phyloP scores from a whole-genome alignment of 2,888 invertebrate genomes.

The Caenorhabditis doughertyi region DNA sequence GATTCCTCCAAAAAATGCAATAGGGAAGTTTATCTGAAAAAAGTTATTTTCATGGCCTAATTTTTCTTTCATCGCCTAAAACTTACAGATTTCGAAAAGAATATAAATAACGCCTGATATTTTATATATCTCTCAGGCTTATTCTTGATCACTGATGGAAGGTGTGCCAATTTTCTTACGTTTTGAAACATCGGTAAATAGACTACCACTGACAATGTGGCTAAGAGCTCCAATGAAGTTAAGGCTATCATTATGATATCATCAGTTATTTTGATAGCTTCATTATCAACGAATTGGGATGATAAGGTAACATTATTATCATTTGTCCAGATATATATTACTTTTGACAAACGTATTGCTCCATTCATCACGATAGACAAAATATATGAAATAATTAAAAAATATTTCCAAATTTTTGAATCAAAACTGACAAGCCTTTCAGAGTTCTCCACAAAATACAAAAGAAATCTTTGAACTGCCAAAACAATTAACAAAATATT shows the following conservation, averaged over 20 bases:
- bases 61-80: neutral
- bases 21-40: no score
- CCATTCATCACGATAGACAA: neutral
- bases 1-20: no score
- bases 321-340: no score
- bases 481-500: neutral
- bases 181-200: neutral
- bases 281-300: no score
- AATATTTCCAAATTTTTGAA: neutral
- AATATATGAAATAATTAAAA: neutral
- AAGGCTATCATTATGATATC: no score
- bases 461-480: neutral
- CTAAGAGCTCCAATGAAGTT: neutral
- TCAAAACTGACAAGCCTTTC: neutral
- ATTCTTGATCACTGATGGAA: neutral
- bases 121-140: neutral
- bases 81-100: neutral
- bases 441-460: neutral
- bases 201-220: neutral
- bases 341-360: neutral
- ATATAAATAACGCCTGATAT: no score
- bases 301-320: no score
- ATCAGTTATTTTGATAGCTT: no score
- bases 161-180: neutral
- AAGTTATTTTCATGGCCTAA: no score